A percentile compares a stretch with the other conserved stretches of the same genome.
Conservation (phyloP, 2,888 invertebrate genomes). For the Ceratothoa steindachneri region DNA sequence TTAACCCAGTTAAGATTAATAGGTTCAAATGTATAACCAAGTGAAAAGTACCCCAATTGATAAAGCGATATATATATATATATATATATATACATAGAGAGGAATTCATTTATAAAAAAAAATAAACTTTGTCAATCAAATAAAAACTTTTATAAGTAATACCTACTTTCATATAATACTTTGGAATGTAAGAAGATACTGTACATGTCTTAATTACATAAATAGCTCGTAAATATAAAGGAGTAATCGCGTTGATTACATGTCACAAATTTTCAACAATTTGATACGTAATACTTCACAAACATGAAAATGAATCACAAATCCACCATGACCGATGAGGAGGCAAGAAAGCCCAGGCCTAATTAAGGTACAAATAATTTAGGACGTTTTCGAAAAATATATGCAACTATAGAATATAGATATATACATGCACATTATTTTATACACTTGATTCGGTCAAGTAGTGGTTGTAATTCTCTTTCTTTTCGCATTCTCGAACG, state of each 20-base stretch:
- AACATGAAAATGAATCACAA: too few relatives aligned
- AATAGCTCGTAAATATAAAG: too few relatives aligned
- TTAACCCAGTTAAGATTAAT: too few relatives aligned
- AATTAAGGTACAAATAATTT: too few relatives aligned
- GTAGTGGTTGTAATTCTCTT: not conserved
- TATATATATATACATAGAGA: not conserved
- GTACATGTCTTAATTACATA: slow-evolving; percentile 8
- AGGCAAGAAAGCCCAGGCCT: too few relatives aligned
- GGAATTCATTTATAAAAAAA: not conserved
- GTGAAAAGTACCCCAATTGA: not conserved
- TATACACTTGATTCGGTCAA: not conserved
- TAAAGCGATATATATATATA: not conserved
- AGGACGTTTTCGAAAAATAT: too few relatives aligned
- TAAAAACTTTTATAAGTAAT: not conserved
- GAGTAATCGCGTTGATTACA: too few relatives aligned
- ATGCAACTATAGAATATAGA: too few relatives aligned
- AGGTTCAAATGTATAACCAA: too few relatives aligned
- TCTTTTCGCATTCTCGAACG: not conserved
- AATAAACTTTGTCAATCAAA: slow-evolving; percentile 9
- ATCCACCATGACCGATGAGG: too few relatives aligned
- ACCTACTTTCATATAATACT: not conserved
- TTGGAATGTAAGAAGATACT: slow-evolving; percentile 3
- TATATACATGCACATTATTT: not conserved
- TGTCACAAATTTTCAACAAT: too few relatives aligned
- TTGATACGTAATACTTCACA: too few relatives aligned